Evolutionary conservation across 1,140 invertebrate genomes (phyloP).

Genomic region (Drosophila ercepeae): DNA sequence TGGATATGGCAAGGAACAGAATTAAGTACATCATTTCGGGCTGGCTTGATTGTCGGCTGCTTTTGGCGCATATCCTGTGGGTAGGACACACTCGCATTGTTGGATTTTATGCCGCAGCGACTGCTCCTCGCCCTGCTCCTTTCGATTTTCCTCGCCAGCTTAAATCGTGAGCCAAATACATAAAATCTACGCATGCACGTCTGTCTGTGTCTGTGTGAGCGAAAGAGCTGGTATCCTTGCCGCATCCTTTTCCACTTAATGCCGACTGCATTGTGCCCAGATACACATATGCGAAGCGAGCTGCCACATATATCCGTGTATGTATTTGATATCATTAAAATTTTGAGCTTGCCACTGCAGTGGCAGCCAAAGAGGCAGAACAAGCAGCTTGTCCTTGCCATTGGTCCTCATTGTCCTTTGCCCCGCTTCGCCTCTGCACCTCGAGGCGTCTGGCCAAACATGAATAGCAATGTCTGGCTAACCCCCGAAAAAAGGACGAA

Average conservation of each 20-base stretch:
- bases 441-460: slow-evolving; percentile 48
- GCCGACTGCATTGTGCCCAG: slow-evolving; percentile 56
- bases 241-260: slow-evolving; percentile 67
- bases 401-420: slow-evolving; percentile 40
- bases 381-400: slow-evolving; percentile 64
- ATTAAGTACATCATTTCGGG: slow-evolving; percentile 77
- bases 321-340: slow-evolving; percentile 74
- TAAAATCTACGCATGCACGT: slow-evolving; percentile 62
- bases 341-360: slow-evolving; percentile 55
- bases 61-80: slow-evolving; percentile 79
- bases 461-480: slow-evolving; percentile 46
- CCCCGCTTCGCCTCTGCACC: not conserved
- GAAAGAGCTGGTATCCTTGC: slow-evolving; percentile 33
- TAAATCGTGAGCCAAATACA: slow-evolving; percentile 78
- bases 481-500: slow-evolving; percentile 17
- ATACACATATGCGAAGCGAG: slow-evolving; percentile 6
- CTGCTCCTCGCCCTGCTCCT: slow-evolving; percentile 36
- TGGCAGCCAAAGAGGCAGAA: slow-evolving; percentile 34
- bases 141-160: slow-evolving; percentile 23
- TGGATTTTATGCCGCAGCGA: slow-evolving; percentile 70
- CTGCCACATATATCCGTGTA: slow-evolving; percentile 16
- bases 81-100: slow-evolving; percentile 57
- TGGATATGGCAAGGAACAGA: slow-evolving; percentile 19
- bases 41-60: slow-evolving; percentile 55
- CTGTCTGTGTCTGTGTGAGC: slow-evolving; percentile 4